Conservation (phyloP, 2,113 vertebrate species). For the Hippocampus guttulatus region DNA sequence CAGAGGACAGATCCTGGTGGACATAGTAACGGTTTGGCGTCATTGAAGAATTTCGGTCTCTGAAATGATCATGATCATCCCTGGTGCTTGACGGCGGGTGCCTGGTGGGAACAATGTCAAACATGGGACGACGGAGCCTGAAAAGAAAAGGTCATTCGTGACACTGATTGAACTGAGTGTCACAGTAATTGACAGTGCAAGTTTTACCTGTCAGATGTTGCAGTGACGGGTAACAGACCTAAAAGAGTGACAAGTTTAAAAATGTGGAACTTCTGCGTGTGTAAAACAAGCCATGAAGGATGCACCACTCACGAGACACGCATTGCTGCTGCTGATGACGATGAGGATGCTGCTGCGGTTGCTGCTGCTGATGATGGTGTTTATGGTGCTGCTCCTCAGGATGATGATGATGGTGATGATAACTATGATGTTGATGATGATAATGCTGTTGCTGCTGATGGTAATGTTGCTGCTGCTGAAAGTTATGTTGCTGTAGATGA, state of each 20-base stretch:
- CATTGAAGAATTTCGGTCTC: slow-evolving; percentile 19
- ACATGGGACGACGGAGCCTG: slow-evolving; percentile 19
- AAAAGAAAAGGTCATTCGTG: background rate
- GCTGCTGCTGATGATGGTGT: background rate
- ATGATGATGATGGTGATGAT: background rate
- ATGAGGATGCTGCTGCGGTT: background rate
- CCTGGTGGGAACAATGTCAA: slow-evolving; percentile 27
- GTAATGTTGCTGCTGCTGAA: background rate
- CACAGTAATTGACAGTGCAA: background rate
- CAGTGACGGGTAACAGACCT: slow-evolving; percentile 39
- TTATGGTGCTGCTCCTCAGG: background rate
- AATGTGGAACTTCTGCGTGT: background rate
- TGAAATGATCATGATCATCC: slow-evolving; percentile 4
- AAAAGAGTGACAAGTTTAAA: slow-evolving; percentile 15
- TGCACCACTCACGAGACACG: background rate
- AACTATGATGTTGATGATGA: no score
- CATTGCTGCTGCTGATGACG: background rate
- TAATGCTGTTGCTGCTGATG: background rate
- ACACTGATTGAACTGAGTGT: background rate
- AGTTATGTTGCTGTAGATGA: background rate
- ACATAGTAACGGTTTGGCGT: slow-evolving; percentile 16
- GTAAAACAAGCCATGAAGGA: slow-evolving; percentile 47
- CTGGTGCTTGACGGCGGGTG: slow-evolving; percentile 10
- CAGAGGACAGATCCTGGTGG: slow-evolving; percentile 13
- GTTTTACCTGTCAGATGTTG: slow-evolving; percentile 46